Base-by-base conservation (phyloP, 2,888 invertebrate genomes). In the Mythimna vitellina region DNA sequence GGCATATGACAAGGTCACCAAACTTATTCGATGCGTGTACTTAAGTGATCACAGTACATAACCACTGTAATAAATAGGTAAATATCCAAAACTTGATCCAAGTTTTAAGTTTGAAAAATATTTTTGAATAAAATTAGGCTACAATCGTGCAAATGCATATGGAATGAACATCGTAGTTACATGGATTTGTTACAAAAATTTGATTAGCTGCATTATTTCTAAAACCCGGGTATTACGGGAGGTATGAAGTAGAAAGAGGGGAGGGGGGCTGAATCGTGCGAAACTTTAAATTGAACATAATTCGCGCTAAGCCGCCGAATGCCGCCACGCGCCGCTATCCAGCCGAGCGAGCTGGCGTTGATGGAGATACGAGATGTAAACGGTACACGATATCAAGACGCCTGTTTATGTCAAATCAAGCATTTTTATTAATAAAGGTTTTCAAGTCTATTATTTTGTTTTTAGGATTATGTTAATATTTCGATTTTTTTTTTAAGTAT, bases 201-300 rank as follows among this genome's bases (percentile, higher is more conserved):
- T 42, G 49, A 72, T 74, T 65, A 69, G 42, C 58, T 67, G 60
- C 57, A 29, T 62, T 71, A 64, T 69, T 67, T 35, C 38, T 58
- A 57, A 67, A 53, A 61, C 25, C 51, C 17, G 9, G 17, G 58
- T 3, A 29, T 56, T 32, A 68, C 32, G 71, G 56, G 65, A n/a
- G 60, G 71, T 6, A n/a, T 54, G 65, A 22, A 53, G 60, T 5
- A 20, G 38, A 38, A 38, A 51, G 25, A 6, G 20, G 20, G 38
- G 46, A 46, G 6, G 5, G 57, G 25, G 46, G 68, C 64, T 66
- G 80, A 71, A 73, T 78, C 69, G 76, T 64, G 61, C 67, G 35
- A 63, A 86, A 86, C 83, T 88, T 84, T 86, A 86, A 86, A 88
- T 86, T 88, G 85, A 83, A 83, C 82, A 81, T 89, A 88, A 89